Base-by-base conservation (phyloP, 2,888 invertebrate genomes). In the Eucriotettix oculatus region DNA sequence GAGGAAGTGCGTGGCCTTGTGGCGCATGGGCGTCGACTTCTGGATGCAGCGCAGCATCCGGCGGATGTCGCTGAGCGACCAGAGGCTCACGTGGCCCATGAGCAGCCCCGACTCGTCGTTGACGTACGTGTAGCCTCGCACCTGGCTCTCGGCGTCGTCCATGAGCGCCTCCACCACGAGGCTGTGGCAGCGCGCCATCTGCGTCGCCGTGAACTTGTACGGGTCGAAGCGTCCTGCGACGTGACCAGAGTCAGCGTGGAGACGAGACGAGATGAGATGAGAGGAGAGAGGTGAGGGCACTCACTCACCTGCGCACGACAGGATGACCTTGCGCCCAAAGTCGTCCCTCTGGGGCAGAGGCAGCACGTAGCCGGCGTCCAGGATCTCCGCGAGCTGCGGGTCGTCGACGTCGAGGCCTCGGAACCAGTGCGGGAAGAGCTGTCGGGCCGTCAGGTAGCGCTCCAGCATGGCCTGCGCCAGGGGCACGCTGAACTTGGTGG, bases 21-120 rank as follows among this genome's bases (percentile, higher is more conserved):
- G 92, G 29, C 93, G 78, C 87, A 93, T 90, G 2, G 94, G 94
- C 16, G 91, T 87, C 1, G 91, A 88, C 71, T 87, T 89, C 85
- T 88, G 76, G 42, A 77, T 77, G 70, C 87, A 87, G 68, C 84
- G 84, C 44, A 88, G 75, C 75, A 90, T 85, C 68, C 85, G 81
- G 60, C 85, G 78, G 59, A 90, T 82, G 68, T 90, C 90, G 43
- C 81, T 84, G 41, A 90, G 76, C 0, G 88, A 87, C 89, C 90
- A 90, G 29, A 90, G 77, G 64, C 86, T 87, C 44, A 90, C 79
- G 67, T 90, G 90, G 0, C 87, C 85, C 86, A 90, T 87, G 68
- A 85, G 85, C 74, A 90, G 82, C 57, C 88, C 89, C 10, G 84
- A 84, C 68, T 89, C 88, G 68, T 90, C 90, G 68, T 89, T 87